Conservation (phyloP, 2,113 vertebrate genomes). For the Melanerpes formicivorus region DNA sequence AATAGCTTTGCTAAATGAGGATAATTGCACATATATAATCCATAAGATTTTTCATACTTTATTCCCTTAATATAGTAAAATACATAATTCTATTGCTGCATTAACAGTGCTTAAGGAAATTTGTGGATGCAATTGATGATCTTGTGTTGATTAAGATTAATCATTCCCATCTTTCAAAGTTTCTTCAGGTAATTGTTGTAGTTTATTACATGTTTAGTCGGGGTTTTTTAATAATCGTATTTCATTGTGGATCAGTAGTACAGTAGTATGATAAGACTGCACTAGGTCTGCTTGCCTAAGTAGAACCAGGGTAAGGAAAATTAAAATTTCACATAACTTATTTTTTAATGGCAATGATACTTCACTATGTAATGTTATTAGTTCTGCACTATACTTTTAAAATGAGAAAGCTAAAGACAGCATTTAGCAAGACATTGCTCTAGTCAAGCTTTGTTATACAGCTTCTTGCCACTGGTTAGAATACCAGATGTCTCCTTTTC, state of each 20-base stretch:
- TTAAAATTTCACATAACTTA: background rate
- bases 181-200: background rate
- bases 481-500: background rate
- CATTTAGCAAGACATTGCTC: background rate
- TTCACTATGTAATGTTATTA: background rate
- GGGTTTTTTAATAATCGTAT: background rate
- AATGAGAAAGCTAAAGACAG: background rate
- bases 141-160: background rate
- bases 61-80: background rate
- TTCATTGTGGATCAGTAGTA: background rate
- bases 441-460: background rate
- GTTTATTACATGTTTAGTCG: fast-evolving
- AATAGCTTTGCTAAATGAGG: background rate
- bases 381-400: background rate
- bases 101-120: background rate
- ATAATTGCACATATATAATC: background rate
- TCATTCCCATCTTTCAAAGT: background rate
- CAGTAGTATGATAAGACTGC: background rate
- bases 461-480: background rate
- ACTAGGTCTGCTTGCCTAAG: background rate
- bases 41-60: background rate
- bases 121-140: background rate
- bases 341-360: background rate
- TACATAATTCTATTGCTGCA: background rate
- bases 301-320: background rate